Evolutionary conservation across 1,140 invertebrate genomes (phyloP).

Genomic region (Drosophila jambulina): DNA sequence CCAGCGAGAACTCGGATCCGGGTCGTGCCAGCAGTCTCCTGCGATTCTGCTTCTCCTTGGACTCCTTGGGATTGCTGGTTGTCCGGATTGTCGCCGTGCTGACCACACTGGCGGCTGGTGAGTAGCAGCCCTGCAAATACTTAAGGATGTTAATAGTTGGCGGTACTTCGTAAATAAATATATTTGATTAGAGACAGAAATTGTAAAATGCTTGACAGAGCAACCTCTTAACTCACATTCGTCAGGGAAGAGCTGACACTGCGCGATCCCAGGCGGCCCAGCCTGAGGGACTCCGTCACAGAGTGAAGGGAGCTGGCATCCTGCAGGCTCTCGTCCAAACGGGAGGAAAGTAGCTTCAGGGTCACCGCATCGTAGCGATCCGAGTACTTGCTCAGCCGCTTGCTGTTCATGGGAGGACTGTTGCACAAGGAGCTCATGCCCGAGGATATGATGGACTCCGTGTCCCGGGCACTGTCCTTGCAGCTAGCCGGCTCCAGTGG

Average conservation of each 20-base stretch:
- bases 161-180: neutral
- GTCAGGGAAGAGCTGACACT: constrained; percentile 79
- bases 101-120: constrained; percentile 87
- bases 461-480: constrained; percentile 75
- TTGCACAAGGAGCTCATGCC: constrained; percentile 82
- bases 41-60: constrained; percentile 91
- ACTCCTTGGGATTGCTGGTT: constrained; percentile 90
- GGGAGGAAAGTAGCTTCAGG: constrained; percentile 67
- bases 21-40: constrained; percentile 88
- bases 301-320: constrained; percentile 71
- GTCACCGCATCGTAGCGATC: constrained; percentile 80
- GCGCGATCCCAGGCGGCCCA: constrained; percentile 64
- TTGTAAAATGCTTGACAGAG: neutral
- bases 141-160: neutral
- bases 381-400: constrained; percentile 73
- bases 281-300: constrained; percentile 53
- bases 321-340: constrained; percentile 70
- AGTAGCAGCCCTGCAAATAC: constrained; percentile 88
- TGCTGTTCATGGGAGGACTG: constrained; percentile 73
- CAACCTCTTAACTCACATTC: constrained; percentile 71
- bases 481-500: constrained; percentile 48
- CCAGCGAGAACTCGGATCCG: constrained; percentile 90
- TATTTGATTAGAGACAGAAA: neutral
- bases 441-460: constrained; percentile 78
- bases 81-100: constrained; percentile 88